These are phyloP conservation scores for Cylindroiulus punctatus DNA, from an alignment of 2,888 invertebrate species.

Conservation along the genomic window DNA sequence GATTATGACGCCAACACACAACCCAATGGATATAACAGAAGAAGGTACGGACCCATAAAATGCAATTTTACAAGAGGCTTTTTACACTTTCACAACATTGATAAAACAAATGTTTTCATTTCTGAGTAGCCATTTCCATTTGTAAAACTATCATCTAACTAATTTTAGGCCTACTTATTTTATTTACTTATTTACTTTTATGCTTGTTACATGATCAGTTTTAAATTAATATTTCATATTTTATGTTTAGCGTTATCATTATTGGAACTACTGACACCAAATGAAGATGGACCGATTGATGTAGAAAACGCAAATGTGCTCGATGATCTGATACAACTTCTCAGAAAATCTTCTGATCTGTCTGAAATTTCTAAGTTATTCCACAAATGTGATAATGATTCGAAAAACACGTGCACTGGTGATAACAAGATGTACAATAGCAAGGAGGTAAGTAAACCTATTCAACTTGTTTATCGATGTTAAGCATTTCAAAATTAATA, in stretches of 20 bases:
- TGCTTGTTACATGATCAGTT: background rate
- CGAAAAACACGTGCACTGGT: background rate
- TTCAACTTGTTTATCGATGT: background rate
- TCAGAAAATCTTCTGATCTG: constrained; percentile 40
- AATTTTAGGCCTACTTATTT: no score
- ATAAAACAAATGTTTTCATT: no score
- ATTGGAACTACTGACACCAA: background rate
- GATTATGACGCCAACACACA: background rate
- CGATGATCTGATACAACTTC: background rate
- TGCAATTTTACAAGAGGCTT: background rate
- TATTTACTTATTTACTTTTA: background rate
- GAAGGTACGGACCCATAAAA: background rate
- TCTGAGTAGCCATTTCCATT: no score
- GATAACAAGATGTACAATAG: background rate
- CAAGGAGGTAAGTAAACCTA: background rate
- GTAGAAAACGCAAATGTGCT: background rate
- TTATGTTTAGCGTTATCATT: background rate
- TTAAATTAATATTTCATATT: background rate
- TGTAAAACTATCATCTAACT: no score
- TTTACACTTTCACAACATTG: no score
- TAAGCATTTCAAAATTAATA: background rate
- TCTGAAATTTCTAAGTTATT: background rate
- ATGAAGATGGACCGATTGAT: constrained; percentile 2
- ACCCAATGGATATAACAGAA: background rate
- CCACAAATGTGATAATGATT: background rate